Percentiles rank a stretch among this genome's conserved stretches.
These are phyloP conservation scores for Cygnus atratus DNA, from an alignment of 2,113 vertebrate species.

Conservation along the genomic window DNA sequence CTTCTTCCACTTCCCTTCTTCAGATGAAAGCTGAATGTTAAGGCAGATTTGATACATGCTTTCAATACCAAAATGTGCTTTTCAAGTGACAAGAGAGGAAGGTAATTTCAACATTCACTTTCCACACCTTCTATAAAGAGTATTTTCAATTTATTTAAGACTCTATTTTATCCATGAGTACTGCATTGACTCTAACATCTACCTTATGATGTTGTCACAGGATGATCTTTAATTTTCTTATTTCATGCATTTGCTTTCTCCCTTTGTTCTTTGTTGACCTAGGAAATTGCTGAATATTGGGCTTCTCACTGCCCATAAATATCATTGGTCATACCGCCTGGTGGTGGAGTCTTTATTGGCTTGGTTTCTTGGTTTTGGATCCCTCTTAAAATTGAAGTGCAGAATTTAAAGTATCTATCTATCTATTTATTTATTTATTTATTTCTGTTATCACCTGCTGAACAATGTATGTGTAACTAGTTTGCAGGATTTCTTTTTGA, in stretches of 20 bases:
- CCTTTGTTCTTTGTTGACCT: conserved; percentile 69
- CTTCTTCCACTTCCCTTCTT: neutral
- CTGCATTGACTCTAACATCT: neutral
- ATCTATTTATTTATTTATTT: neutral
- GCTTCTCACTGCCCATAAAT: conserved; percentile 54
- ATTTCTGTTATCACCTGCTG: neutral
- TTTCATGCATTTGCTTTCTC: conserved; percentile 64
- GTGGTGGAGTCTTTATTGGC: neutral
- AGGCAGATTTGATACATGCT: neutral
- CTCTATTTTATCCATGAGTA: conserved; percentile 1
- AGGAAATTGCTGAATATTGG: conserved; percentile 67
- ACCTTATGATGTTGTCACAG: conserved; percentile 26
- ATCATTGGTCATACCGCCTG: conserved; percentile 12
- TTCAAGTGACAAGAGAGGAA: neutral
- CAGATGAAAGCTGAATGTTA: neutral
- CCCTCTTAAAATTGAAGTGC: conserved; percentile 45
- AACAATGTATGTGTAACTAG: neutral
- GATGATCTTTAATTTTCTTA: conserved; percentile 57
- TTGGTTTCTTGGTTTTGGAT: conserved; percentile 17
- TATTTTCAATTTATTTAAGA: conserved; percentile 50
- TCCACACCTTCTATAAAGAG: neutral
- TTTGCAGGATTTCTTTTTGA: neutral
- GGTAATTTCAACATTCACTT: neutral
- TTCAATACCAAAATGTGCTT: neutral
- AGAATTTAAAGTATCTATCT: conserved; percentile 31